A percentile compares a stretch with the other conserved stretches of the same genome.
Evolutionary conservation across 2,113 vertebrate genomes (phyloP).

Genomic region (Macheiramphus alcinus): DNA sequence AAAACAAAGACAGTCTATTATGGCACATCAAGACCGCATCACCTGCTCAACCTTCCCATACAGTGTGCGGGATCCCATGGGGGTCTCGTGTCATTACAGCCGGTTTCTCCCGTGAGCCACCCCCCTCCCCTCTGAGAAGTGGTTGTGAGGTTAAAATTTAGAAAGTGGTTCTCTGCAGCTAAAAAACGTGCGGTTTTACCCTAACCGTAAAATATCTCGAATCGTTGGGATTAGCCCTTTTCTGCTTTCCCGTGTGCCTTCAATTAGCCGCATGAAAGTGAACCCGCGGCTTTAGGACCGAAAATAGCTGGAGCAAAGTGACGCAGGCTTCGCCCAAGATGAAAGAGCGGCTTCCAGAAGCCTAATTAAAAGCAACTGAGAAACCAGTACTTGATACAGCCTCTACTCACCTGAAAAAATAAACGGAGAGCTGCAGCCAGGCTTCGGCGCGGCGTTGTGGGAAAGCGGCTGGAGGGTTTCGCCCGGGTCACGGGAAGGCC

Average conservation of each 20-base stretch:
- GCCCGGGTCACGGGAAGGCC: conserved; percentile 78
- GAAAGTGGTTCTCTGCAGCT: conserved; percentile 60
- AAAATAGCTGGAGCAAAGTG: conserved; percentile 81
- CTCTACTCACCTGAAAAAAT: conserved; percentile 95
- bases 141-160: conserved; percentile 51
- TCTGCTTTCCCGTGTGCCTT: conserved; percentile 81
- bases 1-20: background rate
- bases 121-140: conserved; percentile 14
- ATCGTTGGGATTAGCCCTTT: conserved; percentile 74
- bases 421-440: conserved; percentile 78
- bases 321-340: conserved; percentile 78
- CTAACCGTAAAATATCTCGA: conserved; percentile 69
- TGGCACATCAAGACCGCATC: background rate
- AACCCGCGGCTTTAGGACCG: conserved; percentile 76
- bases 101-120: background rate
- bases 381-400: conserved; percentile 83
- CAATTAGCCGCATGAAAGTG: conserved; percentile 82
- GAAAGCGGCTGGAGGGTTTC: conserved; percentile 72
- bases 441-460: conserved; percentile 71
- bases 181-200: conserved; percentile 72
- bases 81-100: background rate
- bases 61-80: fast-evolving
- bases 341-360: conserved; percentile 88
- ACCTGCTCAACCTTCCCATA: background rate
- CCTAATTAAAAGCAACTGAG: conserved; percentile 94